Base-by-base conservation (phyloP, 2,113 vertebrate genomes). In the Eupsittula cactorum region DNA sequence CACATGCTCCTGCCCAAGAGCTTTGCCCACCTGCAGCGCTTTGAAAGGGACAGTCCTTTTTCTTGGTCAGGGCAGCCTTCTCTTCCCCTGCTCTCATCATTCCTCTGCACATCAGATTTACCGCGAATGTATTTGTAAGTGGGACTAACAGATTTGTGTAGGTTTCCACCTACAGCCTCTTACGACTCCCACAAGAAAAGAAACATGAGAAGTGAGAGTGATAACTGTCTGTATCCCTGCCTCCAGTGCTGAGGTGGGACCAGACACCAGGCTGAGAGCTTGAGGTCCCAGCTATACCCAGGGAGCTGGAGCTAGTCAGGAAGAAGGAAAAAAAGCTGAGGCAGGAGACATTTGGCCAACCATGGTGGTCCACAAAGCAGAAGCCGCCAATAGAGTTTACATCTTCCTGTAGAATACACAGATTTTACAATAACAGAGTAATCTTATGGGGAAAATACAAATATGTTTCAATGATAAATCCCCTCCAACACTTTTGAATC, bases 91-190 rank as follows among this genome's bases (percentile, higher is more conserved):
- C 35, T 62, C 42, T 35, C 42, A 27, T 16, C 33, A 11, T 14
- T 50, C 24, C 39, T 63, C 67, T 31, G n/a, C 35, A 57, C 1
- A 2, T 47, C 13, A 20, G 23, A 53, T 53, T 74, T 83, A 53
- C 27, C 57, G 24, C 20, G 47, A 0, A 0, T 0, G 0, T 29
- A 15, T 74, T 90, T 86, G 85, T 62, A 74, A 64, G 33, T 18
- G 19, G 46, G 29, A 60, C 50, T 31, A 49, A 37, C 5, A 46
- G 42, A 67, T 17, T 18, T 50, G 7, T 2, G 1, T 16, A 55
- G 39, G 33, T 16, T 86, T 83, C 65, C 13, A 5, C 33, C 64
- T 47, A 33, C 50, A 88, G 33, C 35, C 44, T 62, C n/a, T 65
- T 5, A 3, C 0, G 1, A 53, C 44, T 86, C 55, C 50, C 49